These are phyloP conservation scores for Rhinichthys klamathensis DNA, from an alignment of 2,113 vertebrate genomes.

Conservation along the genomic window DNA sequence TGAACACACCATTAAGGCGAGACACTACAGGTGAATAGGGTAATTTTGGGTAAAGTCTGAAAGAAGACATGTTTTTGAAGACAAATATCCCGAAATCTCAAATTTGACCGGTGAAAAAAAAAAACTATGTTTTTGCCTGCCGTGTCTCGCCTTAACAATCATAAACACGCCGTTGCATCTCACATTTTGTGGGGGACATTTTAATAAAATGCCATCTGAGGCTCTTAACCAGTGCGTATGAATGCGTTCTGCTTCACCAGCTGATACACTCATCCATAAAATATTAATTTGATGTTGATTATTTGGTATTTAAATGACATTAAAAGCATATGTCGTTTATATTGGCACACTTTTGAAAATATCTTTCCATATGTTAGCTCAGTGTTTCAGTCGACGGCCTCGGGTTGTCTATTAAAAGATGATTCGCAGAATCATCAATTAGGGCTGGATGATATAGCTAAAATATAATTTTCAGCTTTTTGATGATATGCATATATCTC, in stretches of 20 bases:
- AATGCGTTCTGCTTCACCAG: slow-evolving; percentile 1
- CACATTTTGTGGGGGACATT: slow-evolving; percentile 14
- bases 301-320: slow-evolving; percentile 28
- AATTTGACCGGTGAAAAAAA: no score
- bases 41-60: no score
- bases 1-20: no score
- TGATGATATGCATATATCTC: not conserved
- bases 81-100: no score
- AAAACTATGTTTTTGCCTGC: no score
- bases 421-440: not conserved
- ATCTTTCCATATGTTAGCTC: not conserved
- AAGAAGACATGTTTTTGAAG: no score
- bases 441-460: not conserved
- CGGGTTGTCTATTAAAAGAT: not conserved
- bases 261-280: not conserved
- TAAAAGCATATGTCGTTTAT: not conserved
- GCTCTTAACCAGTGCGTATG: not conserved
- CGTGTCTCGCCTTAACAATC: no score
- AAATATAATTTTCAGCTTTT: not conserved
- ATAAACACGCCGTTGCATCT: not conserved
- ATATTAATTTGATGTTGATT: slow-evolving; percentile 8
- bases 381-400: not conserved
- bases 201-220: slow-evolving; percentile 9
- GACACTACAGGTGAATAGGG: no score
- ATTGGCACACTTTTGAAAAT: not conserved